Percentiles rank a stretch among this genome's conserved stretches.
Conservation (phyloP, 1,140 invertebrate species). For the Harlomillsia oculata region DNA sequence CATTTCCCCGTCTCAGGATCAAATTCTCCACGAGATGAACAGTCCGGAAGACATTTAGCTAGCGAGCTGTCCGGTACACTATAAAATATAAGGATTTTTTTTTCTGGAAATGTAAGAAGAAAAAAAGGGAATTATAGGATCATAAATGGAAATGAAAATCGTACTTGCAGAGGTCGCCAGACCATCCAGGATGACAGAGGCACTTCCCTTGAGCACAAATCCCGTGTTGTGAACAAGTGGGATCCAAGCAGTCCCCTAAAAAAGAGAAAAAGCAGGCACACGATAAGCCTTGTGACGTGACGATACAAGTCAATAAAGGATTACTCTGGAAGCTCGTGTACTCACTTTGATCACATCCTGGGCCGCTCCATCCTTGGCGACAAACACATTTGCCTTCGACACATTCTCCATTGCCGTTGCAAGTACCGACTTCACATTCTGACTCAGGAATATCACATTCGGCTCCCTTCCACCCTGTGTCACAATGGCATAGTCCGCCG, state of each 20-base stretch:
- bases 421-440: slow-evolving; percentile 85
- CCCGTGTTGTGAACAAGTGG: slow-evolving; percentile 80
- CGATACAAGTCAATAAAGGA: neutral
- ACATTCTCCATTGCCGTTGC: slow-evolving; percentile 82
- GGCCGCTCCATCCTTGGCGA: slow-evolving; percentile 78
- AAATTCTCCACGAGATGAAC: slow-evolving; percentile 80
- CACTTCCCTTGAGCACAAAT: slow-evolving; percentile 86
- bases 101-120: neutral
- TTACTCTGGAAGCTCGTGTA: slow-evolving; percentile 30
- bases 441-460: slow-evolving; percentile 87
- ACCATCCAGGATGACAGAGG: slow-evolving; percentile 90
- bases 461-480: slow-evolving; percentile 89
- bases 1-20: slow-evolving; percentile 76
- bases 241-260: slow-evolving; percentile 72
- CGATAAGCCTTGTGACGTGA: neutral
- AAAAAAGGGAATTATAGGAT: neutral
- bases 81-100: slow-evolving; percentile 2
- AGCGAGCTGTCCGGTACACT: slow-evolving; percentile 75
- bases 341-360: slow-evolving; percentile 72
- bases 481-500: slow-evolving; percentile 89
- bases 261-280: neutral
- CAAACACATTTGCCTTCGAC: slow-evolving; percentile 80
- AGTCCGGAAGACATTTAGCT: slow-evolving; percentile 77
- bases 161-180: slow-evolving; percentile 48
- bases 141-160: neutral